Evolutionary conservation across 2,797 vertebrate species (phyloP).

Genomic region (Protosalanx chinensis): DNA sequence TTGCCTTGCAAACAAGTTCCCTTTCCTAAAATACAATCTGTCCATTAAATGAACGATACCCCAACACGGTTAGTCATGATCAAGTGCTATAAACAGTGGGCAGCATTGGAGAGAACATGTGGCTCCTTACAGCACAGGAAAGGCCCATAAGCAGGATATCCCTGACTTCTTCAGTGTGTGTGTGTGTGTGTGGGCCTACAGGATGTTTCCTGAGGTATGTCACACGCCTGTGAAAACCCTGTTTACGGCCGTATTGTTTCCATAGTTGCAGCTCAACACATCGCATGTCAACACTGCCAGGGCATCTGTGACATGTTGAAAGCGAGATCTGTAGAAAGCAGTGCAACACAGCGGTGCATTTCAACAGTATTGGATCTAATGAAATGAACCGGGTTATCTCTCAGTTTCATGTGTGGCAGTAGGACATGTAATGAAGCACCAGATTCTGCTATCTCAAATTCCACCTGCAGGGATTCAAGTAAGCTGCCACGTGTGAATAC

Average conservation of each 20-base stretch:
- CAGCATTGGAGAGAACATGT: no score
- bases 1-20: no score
- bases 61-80: no score
- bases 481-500: not conserved
- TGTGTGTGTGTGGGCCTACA: no score
- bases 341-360: conserved; percentile 29
- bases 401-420: not conserved
- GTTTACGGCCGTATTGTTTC: not conserved
- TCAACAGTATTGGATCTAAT: not conserved
- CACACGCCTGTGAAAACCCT: not conserved
- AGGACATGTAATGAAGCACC: conserved; percentile 5
- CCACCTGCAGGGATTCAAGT: not conserved
- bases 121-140: no score
- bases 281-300: not conserved
- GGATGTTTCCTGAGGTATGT: not conserved
- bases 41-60: no score
- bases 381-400: no score
- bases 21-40: no score
- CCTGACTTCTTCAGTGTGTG: no score
- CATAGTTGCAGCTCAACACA: not conserved
- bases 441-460: not conserved
- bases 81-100: no score
- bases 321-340: no score
- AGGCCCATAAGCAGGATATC: no score
- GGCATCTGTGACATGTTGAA: not conserved